Evolutionary conservation across 2,888 invertebrate species (phyloP), one percentile per base, ranked within the genome.

Genomic region (Aspidiotus rigidus): DNA sequence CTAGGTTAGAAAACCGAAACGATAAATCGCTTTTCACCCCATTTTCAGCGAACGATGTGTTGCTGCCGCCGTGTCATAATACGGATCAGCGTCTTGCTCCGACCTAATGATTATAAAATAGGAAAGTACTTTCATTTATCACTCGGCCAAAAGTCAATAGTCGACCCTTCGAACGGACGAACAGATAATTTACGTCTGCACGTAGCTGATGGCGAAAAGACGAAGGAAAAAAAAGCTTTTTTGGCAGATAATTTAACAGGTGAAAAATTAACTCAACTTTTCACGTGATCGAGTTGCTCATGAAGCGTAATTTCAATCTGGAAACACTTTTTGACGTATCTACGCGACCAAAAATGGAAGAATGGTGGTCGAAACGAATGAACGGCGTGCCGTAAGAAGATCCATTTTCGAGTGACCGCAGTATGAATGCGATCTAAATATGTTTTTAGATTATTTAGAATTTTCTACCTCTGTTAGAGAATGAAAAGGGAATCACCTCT

Each of bases 81-180:
- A 49, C n/a, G 49, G 49, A 49, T n/a, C 49, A 49, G 49, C 49
- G n/a, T n/a, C 11, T 49, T 13, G 49, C n/a, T 28, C 28, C 49
- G 49, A 49, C 49, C 49, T 49, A 49, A 49, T 49, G 49, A 49
- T 49, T 49, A 49, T 49, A 49, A 49, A 49, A 49, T 49, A 49
- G 49, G n/a, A 49, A 49, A 49, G 49, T 49, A 6, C 11, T 49
- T 49, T 49, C 49, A 49, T 49, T 49, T 49, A 49, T 49, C 49
- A 49, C 49, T 49, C n/a, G 11, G n/a, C 49, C 11, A 28, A 49
- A 49, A 49, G 49, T 11, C 49, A 49, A 49, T 49, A 11, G 49
- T n/a, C 49, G 49, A 49, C 49, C 49, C 49, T 49, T 49, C 49
- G 49, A 49, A 6, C 49, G 49, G 49, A 49, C 49, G 49, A 49